Percentiles rank a stretch among this genome's conserved stretches.
Evolutionary conservation across 2,888 invertebrate genomes (phyloP).

Genomic region (Lysandra bellargus): DNA sequence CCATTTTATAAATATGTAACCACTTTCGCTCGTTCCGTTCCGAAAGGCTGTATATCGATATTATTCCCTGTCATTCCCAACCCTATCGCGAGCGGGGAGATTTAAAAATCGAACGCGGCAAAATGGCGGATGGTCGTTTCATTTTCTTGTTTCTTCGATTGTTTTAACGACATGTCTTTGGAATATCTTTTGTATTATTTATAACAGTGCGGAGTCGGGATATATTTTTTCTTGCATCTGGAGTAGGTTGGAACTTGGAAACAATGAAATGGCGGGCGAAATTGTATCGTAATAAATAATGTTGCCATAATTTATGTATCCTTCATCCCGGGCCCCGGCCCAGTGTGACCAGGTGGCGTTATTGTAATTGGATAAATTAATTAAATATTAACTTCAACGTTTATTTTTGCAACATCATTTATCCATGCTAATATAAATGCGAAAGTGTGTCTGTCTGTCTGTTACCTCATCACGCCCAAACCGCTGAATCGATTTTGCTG

Average conservation of each 20-base stretch:
- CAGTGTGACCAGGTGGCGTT: conserved; percentile 32
- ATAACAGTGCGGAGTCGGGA: conserved; percentile 65
- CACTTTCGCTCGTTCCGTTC: conserved; percentile 60
- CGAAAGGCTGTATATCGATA: conserved; percentile 45
- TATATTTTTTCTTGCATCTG: conserved; percentile 60
- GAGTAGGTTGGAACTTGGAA: conserved; percentile 55
- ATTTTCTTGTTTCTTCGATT: conserved; percentile 57
- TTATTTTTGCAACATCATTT: not conserved
- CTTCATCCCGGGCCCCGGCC: conserved; percentile 39
- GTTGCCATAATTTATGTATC: conserved; percentile 69
- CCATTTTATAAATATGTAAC: conserved; percentile 81
- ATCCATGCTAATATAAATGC: too few relatives aligned
- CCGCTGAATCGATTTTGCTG: too few relatives aligned
- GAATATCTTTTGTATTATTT: conserved; percentile 78
- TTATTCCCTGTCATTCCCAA: conserved; percentile 38
- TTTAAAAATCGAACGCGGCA: conserved; percentile 46
- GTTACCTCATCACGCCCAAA: too few relatives aligned
- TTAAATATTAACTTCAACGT: not conserved
- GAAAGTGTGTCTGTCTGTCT: too few relatives aligned
- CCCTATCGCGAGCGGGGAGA: conserved; percentile 40
- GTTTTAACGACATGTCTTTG: conserved; percentile 79
- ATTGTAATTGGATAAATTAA: conserved; percentile 18
- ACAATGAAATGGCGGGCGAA: conserved; percentile 71
- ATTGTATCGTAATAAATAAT: conserved; percentile 76
- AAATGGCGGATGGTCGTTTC: conserved; percentile 49